A percentile compares a stretch with the other conserved stretches of the same genome.
Conservation (phyloP, 2,797 vertebrate genomes). For the Fistularia tabacaria region DNA sequence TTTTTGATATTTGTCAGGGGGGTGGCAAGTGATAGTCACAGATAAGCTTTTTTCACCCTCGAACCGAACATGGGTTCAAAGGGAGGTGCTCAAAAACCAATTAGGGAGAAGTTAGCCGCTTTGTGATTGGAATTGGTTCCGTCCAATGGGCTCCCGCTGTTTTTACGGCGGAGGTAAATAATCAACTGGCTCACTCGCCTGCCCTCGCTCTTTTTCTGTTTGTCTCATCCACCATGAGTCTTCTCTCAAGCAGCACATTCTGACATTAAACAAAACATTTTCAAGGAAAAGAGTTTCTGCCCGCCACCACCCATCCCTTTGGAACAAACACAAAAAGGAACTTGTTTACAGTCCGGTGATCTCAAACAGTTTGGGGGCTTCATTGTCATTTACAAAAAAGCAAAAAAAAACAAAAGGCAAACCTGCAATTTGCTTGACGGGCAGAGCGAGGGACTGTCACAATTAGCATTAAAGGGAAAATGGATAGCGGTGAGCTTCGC, state of each 20-base stretch:
- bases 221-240: neutral
- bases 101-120: constrained; percentile 65
- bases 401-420: no score
- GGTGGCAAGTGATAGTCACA: constrained; percentile 47
- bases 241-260: constrained; percentile 14
- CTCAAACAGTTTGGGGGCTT: neutral
- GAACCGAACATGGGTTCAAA: constrained; percentile 54
- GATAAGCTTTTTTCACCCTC: constrained; percentile 30
- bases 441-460: no score
- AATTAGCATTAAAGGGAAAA: no score
- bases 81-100: constrained; percentile 68
- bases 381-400: neutral
- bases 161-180: constrained; percentile 57
- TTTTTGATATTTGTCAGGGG: constrained; percentile 61
- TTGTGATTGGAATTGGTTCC: constrained; percentile 72
- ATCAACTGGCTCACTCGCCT: constrained; percentile 21
- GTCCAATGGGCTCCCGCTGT: constrained; percentile 46
- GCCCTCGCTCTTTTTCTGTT: constrained; percentile 16
- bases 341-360: constrained; percentile 11
- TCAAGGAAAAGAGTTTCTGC: neutral
- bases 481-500: no score
- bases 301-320: neutral
- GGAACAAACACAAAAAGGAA: neutral
- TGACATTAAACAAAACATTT: constrained; percentile 10
- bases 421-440: no score